Evolutionary conservation across 2,888 invertebrate genomes (phyloP).

Genomic region (Temnothorax rugatulus): DNA sequence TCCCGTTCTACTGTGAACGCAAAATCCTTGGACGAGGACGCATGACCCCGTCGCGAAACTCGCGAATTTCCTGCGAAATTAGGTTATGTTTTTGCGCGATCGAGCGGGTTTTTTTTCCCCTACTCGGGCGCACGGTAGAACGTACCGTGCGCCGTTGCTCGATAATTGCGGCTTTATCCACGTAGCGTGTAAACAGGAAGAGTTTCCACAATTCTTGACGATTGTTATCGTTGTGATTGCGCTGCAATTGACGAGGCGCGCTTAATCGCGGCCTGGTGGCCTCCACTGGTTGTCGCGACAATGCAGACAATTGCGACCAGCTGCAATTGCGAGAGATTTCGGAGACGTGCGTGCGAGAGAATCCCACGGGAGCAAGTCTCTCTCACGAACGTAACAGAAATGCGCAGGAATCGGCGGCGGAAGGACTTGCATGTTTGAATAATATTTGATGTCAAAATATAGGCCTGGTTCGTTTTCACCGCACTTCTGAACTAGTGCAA

Average conservation of each 20-base stretch:
- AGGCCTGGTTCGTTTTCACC: too few species aligned
- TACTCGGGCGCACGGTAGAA: background rate
- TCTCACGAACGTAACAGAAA: background rate
- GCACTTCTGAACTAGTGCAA: too few species aligned
- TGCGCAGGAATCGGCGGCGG: background rate
- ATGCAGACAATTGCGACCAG: too few species aligned
- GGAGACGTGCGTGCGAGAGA: background rate
- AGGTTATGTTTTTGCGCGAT: slow-evolving; percentile 42
- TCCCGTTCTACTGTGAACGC: background rate
- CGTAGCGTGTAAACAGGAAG: slow-evolving; percentile 33
- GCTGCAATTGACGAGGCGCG: background rate
- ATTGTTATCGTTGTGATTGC: slow-evolving; percentile 28
- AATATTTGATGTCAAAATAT: background rate
- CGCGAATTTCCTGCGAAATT: slow-evolving; percentile 2
- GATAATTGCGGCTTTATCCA: slow-evolving; percentile 8
- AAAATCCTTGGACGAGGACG: background rate
- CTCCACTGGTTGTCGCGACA: background rate
- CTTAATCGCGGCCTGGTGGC: background rate
- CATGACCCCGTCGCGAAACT: background rate
- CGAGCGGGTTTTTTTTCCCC: background rate
- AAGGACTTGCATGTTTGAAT: background rate
- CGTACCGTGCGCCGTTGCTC: background rate
- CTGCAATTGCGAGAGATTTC: background rate
- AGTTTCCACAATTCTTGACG: slow-evolving; percentile 3
- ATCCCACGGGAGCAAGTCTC: background rate